Conservation (phyloP, 2,888 invertebrate species). For the Lucinisca nassula region DNA sequence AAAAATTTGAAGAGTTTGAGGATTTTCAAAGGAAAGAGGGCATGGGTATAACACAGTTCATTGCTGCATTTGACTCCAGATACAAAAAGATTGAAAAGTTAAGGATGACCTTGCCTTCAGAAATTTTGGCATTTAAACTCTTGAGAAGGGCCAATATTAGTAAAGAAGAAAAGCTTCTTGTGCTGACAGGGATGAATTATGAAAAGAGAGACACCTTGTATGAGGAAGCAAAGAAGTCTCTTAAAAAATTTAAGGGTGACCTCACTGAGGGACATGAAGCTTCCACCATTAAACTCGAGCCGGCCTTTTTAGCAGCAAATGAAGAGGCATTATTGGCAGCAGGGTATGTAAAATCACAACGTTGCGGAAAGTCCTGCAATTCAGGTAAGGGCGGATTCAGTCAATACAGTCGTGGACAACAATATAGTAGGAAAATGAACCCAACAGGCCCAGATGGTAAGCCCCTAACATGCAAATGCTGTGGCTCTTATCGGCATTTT, state of each 20-base stretch:
- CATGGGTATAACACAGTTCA: slow-evolving; percentile 55
- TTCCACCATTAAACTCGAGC: not conserved
- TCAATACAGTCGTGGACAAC: not conserved
- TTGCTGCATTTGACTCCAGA: slow-evolving; percentile 50
- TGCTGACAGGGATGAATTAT: slow-evolving; percentile 56
- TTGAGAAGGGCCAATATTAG: slow-evolving; percentile 57
- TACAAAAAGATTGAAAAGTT: slow-evolving; percentile 67
- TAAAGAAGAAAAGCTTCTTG: too few species aligned
- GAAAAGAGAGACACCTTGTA: slow-evolving; percentile 27
- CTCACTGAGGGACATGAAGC: not conserved
- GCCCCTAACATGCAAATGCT: not conserved
- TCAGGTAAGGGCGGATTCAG: too few species aligned
- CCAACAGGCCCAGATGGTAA: not conserved
- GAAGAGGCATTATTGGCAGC: not conserved
- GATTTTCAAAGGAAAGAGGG: slow-evolving; percentile 41
- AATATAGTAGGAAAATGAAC: not conserved
- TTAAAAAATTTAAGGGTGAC: slow-evolving; percentile 44
- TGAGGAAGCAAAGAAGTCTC: slow-evolving; percentile 38
- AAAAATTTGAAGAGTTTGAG: slow-evolving; percentile 68
- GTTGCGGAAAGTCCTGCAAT: not conserved
- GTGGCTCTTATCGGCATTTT: not conserved
- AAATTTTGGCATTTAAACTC: slow-evolving; percentile 64
- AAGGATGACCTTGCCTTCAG: slow-evolving; percentile 61
- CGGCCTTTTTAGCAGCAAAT: not conserved
- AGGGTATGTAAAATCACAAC: not conserved